Evolutionary conservation across 2,797 vertebrate species (phyloP), one percentile per base, ranked within the genome.

Genomic region (Rhynchonycteris naso): DNA sequence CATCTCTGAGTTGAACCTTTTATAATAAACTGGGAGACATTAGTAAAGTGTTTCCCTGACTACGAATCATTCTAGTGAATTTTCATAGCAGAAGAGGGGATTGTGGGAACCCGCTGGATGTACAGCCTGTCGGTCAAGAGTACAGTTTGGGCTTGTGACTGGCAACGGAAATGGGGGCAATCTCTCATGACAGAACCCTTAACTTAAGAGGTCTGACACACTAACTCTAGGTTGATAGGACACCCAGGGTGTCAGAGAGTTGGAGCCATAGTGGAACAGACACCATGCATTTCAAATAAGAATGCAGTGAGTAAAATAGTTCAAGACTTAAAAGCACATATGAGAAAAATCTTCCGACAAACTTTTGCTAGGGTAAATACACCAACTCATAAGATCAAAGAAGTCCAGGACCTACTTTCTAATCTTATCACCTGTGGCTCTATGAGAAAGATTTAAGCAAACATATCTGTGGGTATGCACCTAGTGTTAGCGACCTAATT

Each of bases 371-470:
- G 22, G 22, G 28, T 81, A 94, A 97, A 96, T 28, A 95, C 8
- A 43, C 30, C 47, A 43, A 43, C 69, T 92, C 35, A 28, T 8
- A 30, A 4, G 85, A 86, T 88, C 95, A 94, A 96, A 94, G 76
- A 58, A 59, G 30, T 28, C 58, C 30, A 43, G 69, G 65, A 43
- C 24, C 83, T 68, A 33, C 56, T 78, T 90, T 91, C 92, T 90
- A 90, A 87, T 96, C 95, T 96, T 96, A 97, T 96, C 93, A 50
- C 66, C 69, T 35, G 9, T 5, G 47, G 38, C 58, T 72, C 86
- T 33, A 8, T 26, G 71, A 63, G 59, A 92, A 92, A 59, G 68
- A 68, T 28, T 80, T 61, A 30, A 30, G 91, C 94, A 93, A 97
- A 86, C 87, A 93, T 16, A 69, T 71, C 35, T 86, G 35, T n/a